Evolutionary conservation across 2,113 vertebrate genomes (phyloP).

Genomic region (Tragelaphus strepsiceros): DNA sequence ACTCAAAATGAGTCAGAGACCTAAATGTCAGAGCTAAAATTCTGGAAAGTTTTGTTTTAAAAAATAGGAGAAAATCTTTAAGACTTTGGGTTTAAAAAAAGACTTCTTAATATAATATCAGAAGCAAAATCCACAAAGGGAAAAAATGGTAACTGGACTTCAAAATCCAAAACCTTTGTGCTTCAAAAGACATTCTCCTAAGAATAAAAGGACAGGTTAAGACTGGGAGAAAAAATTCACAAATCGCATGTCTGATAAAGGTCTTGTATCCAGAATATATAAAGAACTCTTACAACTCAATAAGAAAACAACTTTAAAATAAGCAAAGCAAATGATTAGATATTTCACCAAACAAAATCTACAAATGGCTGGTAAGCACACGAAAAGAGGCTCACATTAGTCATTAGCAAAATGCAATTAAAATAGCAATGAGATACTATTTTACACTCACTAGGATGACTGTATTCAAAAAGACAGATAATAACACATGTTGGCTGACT

Average conservation of each 20-base stretch:
- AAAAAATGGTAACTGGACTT: neutral
- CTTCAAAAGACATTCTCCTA: neutral
- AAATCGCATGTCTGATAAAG: neutral
- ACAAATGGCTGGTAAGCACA: neutral
- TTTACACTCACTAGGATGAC: neutral
- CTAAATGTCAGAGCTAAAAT: neutral
- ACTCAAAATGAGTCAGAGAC: neutral
- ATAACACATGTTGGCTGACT: neutral
- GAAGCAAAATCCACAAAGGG: neutral
- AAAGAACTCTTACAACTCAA: neutral
- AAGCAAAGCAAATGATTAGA: neutral
- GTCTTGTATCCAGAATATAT: neutral
- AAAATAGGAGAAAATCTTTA: neutral
- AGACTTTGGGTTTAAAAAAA: neutral
- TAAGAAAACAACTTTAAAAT: neutral
- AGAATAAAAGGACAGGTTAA: neutral
- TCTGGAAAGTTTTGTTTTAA: neutral
- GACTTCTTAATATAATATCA: neutral
- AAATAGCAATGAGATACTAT: neutral
- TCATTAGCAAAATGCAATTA: neutral
- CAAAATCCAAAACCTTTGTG: neutral
- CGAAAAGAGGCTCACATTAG: neutral
- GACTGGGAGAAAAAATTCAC: neutral
- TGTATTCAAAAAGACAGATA: neutral
- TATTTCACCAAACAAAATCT: neutral